Evolutionary conservation across 2,888 invertebrate species (phyloP), one percentile per base, ranked within the genome.

Genomic region (Xanthia togata): DNA sequence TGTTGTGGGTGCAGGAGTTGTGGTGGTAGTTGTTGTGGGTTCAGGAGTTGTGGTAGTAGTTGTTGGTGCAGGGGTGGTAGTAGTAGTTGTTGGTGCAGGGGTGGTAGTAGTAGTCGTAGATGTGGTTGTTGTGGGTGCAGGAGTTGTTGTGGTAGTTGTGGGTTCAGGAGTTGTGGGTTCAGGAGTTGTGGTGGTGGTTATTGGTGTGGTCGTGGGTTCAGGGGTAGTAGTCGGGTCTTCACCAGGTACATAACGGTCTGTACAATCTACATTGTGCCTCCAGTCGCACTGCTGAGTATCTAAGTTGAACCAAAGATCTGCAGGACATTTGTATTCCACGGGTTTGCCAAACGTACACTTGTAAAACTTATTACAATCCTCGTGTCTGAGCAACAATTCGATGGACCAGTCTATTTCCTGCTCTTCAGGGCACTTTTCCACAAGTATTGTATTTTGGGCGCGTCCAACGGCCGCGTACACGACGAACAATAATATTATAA

Each of bases 301-400:
- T 9, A 96, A 91, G 73, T 97, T 97, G 92, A 97, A 98, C 65
- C 96, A 94, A 0, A 98, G 93, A 23, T 96, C 96, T 0, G 91
- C 86, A 0, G 97, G 97, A 85, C 98, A 98, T 0, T 90, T 89
- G 88, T 97, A 97, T 85, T 97, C 97, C 2, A 97, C 91, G 0
- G 97, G 97, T 0, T 94, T 85, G 6, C 97, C 98, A 82, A 97
- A 97, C 92, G 97, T 97, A 89, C 98, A 98, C 89, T 97, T 97
- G 73, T 98, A 96, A 91, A 97, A 98, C 89, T 97, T 97, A 76
- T 97, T 94, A 89, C 98, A 98, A 71, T 97, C 95, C 1, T 93
- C 95, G 69, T 96, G 96, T 38, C 96, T 96, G 0, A 97, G 95
- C 75, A 97, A 97, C 90, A 97, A 96, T 81, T 95, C 95, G 35